Base-by-base conservation (phyloP, 2,797 vertebrate genomes). In the Cirrhinus mrigala region DNA sequence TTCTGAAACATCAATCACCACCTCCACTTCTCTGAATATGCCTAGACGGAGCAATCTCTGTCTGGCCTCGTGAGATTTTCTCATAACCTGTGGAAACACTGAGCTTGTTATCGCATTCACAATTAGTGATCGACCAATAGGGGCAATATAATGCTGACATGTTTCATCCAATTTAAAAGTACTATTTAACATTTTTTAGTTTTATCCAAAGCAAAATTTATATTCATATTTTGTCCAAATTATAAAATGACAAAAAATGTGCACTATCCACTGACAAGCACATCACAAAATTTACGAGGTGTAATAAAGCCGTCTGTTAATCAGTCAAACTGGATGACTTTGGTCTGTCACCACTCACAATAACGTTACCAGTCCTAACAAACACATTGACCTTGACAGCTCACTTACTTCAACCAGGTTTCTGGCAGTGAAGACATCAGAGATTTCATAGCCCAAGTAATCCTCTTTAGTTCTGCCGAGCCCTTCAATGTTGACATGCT, bases 401-500 rank as follows among this genome's bases (percentile, higher is more conserved):
- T 66, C 50, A 95, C 97, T 92, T 93, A 98, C 98, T 74, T 99
- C 98, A 3, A 99, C 97, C 8, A 99, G 97, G 90, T 97, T 99
- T 91, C 94, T 98, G 40, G 98, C 98, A 50, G 95, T 95, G 89
- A 99, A 99, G 87, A 99, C 97, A 6, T 97, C 97, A 54, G 95
- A 89, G 5, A 99, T 99, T 93, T 99, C 98, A 89, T 95, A 97
- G 85, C 97, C 97, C 40, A 99, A 96, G 84, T 98, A 95, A 68
- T 99, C 98, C 87, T 99, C 97, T 92, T 97, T 99, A 40, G 98
- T 99, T 93, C 98, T 95, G 10, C 96, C 97, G 18, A 99, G 94
- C n/a, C 98, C 98, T 82, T 98, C 96, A 0, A 99, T 96, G 89
- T 97, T 98, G 64, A 99, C 96, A 0, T 97, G 97, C 60, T 99